These are phyloP conservation scores for Vanessa tameamea DNA, from an alignment of 1,140 invertebrate genomes.

Conservation along the genomic window DNA sequence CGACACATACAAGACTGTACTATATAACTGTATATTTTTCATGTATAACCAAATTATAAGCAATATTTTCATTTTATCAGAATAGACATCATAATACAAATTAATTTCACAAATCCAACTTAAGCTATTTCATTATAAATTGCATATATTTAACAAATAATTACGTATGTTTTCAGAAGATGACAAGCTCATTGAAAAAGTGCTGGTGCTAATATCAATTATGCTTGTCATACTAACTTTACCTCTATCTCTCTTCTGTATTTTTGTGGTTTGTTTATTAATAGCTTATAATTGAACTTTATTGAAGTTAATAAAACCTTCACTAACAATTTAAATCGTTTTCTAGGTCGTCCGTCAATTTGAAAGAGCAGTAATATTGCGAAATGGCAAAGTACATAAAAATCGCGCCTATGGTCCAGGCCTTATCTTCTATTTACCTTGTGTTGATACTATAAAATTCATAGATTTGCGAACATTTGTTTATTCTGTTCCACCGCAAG, in stretches of 20 bases:
- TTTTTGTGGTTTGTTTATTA: slow-evolving; percentile 50
- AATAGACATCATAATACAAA: too few relatives aligned
- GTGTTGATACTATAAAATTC: slow-evolving; percentile 91
- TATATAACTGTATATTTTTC: too few relatives aligned
- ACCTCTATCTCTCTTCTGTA: slow-evolving; percentile 51
- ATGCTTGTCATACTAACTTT: slow-evolving; percentile 48
- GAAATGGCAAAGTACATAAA: slow-evolving; percentile 57
- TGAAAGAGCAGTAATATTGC: slow-evolving; percentile 53
- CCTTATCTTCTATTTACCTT: slow-evolving; percentile 92
- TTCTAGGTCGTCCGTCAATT: slow-evolving; percentile 53
- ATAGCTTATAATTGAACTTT: not conserved
- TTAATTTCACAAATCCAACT: too few relatives aligned
- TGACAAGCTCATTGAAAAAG: slow-evolving; percentile 46
- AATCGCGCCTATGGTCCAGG: slow-evolving; percentile 81
- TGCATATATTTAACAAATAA: not conserved
- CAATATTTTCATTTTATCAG: too few relatives aligned
- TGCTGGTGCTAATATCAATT: slow-evolving; percentile 46
- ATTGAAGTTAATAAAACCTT: not conserved
- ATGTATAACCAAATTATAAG: too few relatives aligned
- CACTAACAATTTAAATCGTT: too few relatives aligned
- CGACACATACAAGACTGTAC: not conserved
- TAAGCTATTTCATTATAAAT: too few relatives aligned
- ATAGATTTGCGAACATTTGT: slow-evolving; percentile 87
- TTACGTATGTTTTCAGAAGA: slow-evolving; percentile 39
- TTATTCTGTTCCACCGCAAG: slow-evolving; percentile 79